A percentile compares a stretch with the other conserved stretches of the same genome.
Conservation (phyloP, 2,113 vertebrate species). For the Amphilophus citrinellus region DNA sequence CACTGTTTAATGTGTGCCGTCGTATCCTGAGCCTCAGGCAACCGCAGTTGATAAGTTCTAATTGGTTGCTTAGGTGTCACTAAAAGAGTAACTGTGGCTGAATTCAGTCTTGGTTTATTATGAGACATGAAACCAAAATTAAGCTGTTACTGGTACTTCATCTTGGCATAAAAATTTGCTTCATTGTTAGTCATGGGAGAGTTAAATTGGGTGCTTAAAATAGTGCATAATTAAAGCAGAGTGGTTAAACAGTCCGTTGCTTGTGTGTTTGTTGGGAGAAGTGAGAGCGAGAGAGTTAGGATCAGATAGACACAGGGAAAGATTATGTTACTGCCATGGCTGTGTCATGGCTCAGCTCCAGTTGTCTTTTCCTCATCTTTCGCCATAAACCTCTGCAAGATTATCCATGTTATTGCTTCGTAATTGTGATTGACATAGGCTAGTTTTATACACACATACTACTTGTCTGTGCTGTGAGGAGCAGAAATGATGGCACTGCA, state of each 20-base stretch:
- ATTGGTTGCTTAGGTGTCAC: constrained; percentile 10
- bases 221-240: constrained; percentile 24
- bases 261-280: constrained; percentile 31
- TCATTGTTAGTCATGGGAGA: constrained; percentile 26
- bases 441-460: constrained; percentile 7
- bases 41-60: neutral
- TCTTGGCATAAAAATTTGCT: neutral
- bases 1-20: neutral
- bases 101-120: neutral
- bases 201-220: constrained; percentile 33
- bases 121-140: neutral
- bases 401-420: constrained; percentile 59
- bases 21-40: neutral
- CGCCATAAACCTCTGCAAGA: constrained; percentile 49
- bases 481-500: neutral
- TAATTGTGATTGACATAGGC: constrained; percentile 61
- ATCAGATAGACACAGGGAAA: constrained; percentile 19
- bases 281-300: neutral
- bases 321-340: constrained; percentile 67
- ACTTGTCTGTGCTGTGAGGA: neutral
- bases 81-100: neutral
- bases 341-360: constrained; percentile 68
- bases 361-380: constrained; percentile 60
- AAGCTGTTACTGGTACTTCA: neutral
- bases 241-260: constrained; percentile 35